Conservation (phyloP, 2,797 vertebrate genomes). For the Cetoscarus ocellatus region DNA sequence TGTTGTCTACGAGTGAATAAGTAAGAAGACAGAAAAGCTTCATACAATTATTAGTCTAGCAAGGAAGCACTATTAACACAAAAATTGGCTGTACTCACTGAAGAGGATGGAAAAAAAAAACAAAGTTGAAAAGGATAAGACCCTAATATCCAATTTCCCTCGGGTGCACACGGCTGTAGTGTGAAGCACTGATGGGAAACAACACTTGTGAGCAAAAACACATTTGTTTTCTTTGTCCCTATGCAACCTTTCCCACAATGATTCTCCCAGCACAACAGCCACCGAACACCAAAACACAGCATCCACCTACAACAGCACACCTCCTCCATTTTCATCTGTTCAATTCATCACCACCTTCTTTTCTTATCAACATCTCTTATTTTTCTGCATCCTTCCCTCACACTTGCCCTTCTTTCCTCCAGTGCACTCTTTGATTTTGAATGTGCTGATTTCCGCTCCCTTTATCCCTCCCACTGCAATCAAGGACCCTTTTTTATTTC, state of each 20-base stretch:
- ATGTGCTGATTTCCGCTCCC: slow-evolving; percentile 70
- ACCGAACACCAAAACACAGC: slow-evolving; percentile 9
- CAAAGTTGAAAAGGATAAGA: neutral
- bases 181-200: neutral
- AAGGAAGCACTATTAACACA: slow-evolving; percentile 3
- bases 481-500: slow-evolving; percentile 63
- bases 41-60: neutral
- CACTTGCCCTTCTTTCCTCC: slow-evolving; percentile 26
- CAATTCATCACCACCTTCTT: slow-evolving; percentile 1
- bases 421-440: slow-evolving; percentile 66
- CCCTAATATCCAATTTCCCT: neutral
- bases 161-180: neutral
- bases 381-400: slow-evolving; percentile 35
- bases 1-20: slow-evolving; percentile 3
- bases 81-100: neutral
- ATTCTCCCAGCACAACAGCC: slow-evolving; percentile 11
- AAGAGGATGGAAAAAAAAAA: slow-evolving; percentile 4
- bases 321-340: slow-evolving; percentile 9
- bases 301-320: slow-evolving; percentile 21
- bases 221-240: neutral
- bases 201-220: slow-evolving; percentile 9
- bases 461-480: slow-evolving; percentile 68
- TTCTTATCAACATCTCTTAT: slow-evolving; percentile 31
- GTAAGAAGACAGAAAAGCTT: neutral
- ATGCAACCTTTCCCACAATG: slow-evolving; percentile 5